Conservation (phyloP, 1,140 invertebrate genomes). For the Pseudomyrmex pallidus region DNA sequence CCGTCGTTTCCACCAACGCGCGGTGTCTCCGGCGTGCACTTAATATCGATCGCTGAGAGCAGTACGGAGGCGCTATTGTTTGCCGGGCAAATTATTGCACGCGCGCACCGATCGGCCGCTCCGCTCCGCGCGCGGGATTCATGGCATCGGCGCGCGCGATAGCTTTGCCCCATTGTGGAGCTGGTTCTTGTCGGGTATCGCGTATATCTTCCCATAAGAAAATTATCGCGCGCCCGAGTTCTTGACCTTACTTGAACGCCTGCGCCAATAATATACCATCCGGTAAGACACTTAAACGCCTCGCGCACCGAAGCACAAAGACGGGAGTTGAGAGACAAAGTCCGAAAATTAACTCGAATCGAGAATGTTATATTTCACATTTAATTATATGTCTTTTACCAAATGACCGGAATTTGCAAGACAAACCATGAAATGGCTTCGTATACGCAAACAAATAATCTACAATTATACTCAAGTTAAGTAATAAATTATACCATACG, state of each 20-base stretch:
- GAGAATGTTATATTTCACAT: no score
- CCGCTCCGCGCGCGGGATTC: slow-evolving; percentile 29
- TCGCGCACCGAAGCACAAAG: slow-evolving; percentile 6
- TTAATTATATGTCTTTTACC: no score
- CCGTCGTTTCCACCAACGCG: slow-evolving; percentile 36
- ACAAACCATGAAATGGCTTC: no score
- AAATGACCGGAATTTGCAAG: no score
- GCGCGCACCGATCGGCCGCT: slow-evolving; percentile 48
- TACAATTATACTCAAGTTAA: no score
- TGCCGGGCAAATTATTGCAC: slow-evolving; percentile 60
- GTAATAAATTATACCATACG: no score
- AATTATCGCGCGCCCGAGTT: slow-evolving; percentile 58
- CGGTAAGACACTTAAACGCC: slow-evolving; percentile 40
- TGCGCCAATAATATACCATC: slow-evolving; percentile 42
- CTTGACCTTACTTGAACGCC: slow-evolving; percentile 60
- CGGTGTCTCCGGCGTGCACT: slow-evolving; percentile 37
- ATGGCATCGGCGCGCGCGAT: slow-evolving; percentile 34
- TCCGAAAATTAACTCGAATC: slow-evolving; percentile 19
- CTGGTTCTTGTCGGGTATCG: slow-evolving; percentile 38
- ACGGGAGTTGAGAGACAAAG: background rate
- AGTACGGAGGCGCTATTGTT: slow-evolving; percentile 56
- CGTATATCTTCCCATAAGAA: slow-evolving; percentile 54
- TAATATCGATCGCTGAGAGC: slow-evolving; percentile 48
- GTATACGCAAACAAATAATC: no score
- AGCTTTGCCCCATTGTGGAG: slow-evolving; percentile 40